Evolutionary conservation across 2,888 invertebrate genomes (phyloP).

Genomic region (Eupithecia inturbata): DNA sequence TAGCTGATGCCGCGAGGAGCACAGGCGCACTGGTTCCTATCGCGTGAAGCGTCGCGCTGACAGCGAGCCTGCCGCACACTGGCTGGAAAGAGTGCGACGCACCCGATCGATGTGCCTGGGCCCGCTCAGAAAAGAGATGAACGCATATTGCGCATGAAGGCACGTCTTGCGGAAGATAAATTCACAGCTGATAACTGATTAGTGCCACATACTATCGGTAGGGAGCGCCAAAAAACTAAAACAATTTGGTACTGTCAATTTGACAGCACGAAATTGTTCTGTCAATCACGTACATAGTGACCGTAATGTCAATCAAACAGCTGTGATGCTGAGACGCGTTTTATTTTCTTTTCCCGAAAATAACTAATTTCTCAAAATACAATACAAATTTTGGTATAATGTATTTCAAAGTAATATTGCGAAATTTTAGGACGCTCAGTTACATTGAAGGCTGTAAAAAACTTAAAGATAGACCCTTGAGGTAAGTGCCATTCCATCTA

Average conservation of each 20-base stretch:
- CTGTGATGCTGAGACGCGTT: conserved; percentile 18
- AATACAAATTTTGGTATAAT: conserved; percentile 50
- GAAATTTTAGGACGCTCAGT: conserved; percentile 68
- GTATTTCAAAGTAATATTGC: conserved; percentile 69
- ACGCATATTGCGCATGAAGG: conserved; percentile 76
- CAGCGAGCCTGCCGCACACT: conserved; percentile 63
- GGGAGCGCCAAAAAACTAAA: conserved; percentile 54
- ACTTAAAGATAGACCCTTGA: conserved; percentile 66
- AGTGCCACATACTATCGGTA: conserved; percentile 54
- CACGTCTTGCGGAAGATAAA: conserved; percentile 73
- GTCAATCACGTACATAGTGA: conserved; percentile 23
- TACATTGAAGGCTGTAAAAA: conserved; percentile 75
- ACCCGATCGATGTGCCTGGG: conserved; percentile 65
- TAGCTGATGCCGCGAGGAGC: conserved; percentile 67
- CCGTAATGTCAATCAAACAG: conserved; percentile 18
- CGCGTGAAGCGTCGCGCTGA: conserved; percentile 55
- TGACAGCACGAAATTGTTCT: conserved; percentile 44
- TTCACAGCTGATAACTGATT: conserved; percentile 75
- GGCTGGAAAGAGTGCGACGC: conserved; percentile 72
- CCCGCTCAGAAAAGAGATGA: conserved; percentile 77
- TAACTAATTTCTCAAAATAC: neutral
- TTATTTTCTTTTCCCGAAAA: neutral
- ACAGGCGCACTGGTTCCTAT: conserved; percentile 75
- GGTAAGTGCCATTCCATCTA: conserved; percentile 56
- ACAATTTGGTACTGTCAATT: conserved; percentile 40